Evolutionary conservation across 2,888 invertebrate genomes (phyloP).

Genomic region (Endotricha flammealis): DNA sequence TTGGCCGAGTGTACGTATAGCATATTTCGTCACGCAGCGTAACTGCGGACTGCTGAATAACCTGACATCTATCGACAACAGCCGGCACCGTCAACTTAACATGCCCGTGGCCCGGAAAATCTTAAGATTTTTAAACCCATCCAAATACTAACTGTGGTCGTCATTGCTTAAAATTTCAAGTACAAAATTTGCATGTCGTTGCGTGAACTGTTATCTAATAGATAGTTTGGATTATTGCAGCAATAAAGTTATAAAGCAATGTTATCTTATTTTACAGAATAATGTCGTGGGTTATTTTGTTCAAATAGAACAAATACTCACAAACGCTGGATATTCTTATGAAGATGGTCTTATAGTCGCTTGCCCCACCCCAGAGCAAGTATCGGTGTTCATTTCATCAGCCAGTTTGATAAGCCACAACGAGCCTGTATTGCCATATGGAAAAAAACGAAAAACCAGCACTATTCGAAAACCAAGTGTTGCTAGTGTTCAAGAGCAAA

Average conservation of each 20-base stretch:
- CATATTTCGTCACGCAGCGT: too few species aligned
- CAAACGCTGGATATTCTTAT: slow-evolving; percentile 84
- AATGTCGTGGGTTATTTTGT: slow-evolving; percentile 93
- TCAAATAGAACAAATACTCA: slow-evolving; percentile 87
- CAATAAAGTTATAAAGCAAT: neutral
- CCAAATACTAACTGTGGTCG: too few species aligned
- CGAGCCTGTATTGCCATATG: slow-evolving; percentile 65
- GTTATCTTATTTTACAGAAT: slow-evolving; percentile 76
- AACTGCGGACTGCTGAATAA: too few species aligned
- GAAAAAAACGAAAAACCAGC: slow-evolving; percentile 54
- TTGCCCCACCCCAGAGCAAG: slow-evolving; percentile 95
- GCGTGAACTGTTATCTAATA: too few species aligned
- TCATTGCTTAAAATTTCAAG: too few species aligned
- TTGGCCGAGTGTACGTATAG: too few species aligned
- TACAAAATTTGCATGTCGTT: too few species aligned
- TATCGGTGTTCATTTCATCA: slow-evolving; percentile 91
- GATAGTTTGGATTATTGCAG: too few species aligned
- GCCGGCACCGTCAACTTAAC: too few species aligned
- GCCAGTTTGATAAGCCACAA: slow-evolving; percentile 81
- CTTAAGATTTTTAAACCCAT: too few species aligned
- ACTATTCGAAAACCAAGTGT: slow-evolving; percentile 54
- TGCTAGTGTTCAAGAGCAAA: slow-evolving; percentile 45
- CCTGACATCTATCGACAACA: too few species aligned
- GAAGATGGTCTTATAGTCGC: slow-evolving; percentile 92
- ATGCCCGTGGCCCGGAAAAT: too few species aligned